phyloP scores from a whole-genome alignment of 2,113 vertebrate species.

The Progne subis region DNA sequence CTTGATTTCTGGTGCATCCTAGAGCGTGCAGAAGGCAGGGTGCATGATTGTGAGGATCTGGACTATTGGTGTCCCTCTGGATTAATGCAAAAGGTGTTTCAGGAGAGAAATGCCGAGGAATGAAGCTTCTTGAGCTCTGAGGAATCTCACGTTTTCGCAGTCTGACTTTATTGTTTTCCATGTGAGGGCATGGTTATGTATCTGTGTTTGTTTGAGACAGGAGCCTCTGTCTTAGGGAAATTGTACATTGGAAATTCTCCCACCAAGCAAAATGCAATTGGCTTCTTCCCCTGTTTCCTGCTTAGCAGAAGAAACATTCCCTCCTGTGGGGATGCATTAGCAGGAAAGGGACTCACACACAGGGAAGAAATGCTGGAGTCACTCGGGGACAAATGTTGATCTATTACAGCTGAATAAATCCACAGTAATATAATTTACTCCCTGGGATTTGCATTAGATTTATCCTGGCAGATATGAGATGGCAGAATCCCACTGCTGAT shows the following conservation, averaged over 20 bases:
- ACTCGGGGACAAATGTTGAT: slow-evolving; percentile 18
- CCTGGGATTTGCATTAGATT: not conserved
- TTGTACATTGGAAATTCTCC: not conserved
- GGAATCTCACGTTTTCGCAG: not conserved
- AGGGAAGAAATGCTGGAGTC: slow-evolving; percentile 13
- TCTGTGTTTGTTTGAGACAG: not conserved
- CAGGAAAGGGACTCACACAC: not conserved
- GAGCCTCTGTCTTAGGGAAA: not conserved
- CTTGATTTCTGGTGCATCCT: not conserved
- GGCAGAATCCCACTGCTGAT: not conserved
- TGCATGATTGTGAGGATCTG: not conserved
- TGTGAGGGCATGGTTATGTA: not conserved
- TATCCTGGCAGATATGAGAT: not conserved
- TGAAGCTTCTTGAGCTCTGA: not conserved
- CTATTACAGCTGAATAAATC: slow-evolving; percentile 41
- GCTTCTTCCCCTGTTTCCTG: not conserved
- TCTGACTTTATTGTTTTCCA: not conserved
- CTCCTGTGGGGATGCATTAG: not conserved
- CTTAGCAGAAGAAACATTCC: not conserved
- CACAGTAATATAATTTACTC: slow-evolving; percentile 5
- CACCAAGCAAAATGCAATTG: not conserved
- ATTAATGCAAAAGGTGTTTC: not conserved
- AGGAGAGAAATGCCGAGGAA: not conserved
- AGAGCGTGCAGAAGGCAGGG: not conserved
- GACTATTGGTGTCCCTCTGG: not conserved